phyloP scores from a whole-genome alignment of 2,797 vertebrate species.

The Pithecia hirsuta region DNA sequence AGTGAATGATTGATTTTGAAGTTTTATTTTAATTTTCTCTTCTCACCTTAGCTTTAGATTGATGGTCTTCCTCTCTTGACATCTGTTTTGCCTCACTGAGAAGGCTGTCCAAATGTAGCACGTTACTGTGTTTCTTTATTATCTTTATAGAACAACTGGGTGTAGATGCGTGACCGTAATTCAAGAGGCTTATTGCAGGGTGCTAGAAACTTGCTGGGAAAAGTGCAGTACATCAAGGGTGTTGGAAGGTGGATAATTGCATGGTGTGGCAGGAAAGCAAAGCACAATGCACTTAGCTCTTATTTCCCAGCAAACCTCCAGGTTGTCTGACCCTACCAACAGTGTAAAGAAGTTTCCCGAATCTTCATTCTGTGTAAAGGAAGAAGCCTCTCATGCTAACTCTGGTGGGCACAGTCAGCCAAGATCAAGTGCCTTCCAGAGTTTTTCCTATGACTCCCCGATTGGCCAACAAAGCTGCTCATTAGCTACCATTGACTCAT shows the following conservation, averaged over 20 bases:
- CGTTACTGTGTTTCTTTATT: conserved; percentile 56
- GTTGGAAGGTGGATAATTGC: not conserved
- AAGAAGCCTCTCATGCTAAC: conserved; percentile 11
- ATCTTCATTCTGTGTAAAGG: not conserved
- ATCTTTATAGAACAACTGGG: conserved; percentile 51
- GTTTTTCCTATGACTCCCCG: conserved; percentile 35
- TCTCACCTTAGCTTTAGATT: conserved; percentile 49
- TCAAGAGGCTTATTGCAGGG: conserved; percentile 36
- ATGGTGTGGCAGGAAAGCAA: not conserved
- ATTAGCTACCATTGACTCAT: conserved; percentile 17
- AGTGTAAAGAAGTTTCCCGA: not conserved
- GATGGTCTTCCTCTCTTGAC: conserved; percentile 50
- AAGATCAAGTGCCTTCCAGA: conserved; percentile 25
- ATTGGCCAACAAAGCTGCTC: not conserved
- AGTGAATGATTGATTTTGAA: conserved; percentile 48
- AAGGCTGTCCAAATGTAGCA: conserved; percentile 41
- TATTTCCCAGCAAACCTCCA: not conserved
- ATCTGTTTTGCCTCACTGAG: conserved; percentile 59
- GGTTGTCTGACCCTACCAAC: not conserved
- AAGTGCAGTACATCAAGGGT: not conserved
- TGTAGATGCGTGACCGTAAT: conserved; percentile 12
- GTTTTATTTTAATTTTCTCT: conserved; percentile 47
- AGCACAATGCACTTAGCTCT: not conserved
- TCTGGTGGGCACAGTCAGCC: not conserved
- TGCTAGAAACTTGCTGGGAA: not conserved